Evolutionary conservation across 1,140 invertebrate genomes (phyloP).

Genomic region (Mycetomoellerius zeteki): DNA sequence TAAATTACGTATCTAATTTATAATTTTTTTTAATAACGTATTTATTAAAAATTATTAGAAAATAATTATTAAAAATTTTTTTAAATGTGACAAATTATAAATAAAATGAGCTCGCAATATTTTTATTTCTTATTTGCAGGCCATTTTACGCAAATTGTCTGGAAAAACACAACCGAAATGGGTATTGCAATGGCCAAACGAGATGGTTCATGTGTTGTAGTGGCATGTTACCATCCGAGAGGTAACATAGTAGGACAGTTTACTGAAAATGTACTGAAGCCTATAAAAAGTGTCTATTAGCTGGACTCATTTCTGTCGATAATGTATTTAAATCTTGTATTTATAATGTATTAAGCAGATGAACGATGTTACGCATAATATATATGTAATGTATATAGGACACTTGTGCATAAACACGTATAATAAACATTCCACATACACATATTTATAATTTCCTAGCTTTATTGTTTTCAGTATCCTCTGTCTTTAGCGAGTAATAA

Average conservation of each 20-base stretch:
- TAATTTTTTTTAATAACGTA: too few relatives aligned
- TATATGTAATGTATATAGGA: slow-evolving; percentile 74
- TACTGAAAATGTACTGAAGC: slow-evolving; percentile 90
- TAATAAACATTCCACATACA: slow-evolving; percentile 81
- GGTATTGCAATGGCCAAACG: slow-evolving; percentile 92
- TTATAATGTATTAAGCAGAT: slow-evolving; percentile 74
- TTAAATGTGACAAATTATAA: too few relatives aligned
- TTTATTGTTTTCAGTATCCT: slow-evolving; percentile 2
- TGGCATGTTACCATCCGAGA: slow-evolving; percentile 94
- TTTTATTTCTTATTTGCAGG: slow-evolving; percentile 82
- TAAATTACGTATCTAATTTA: not conserved
- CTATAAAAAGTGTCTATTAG: slow-evolving; percentile 79
- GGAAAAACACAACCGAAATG: slow-evolving; percentile 91
- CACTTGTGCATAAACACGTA: slow-evolving; percentile 70
- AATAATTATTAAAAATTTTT: too few relatives aligned
- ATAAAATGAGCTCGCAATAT: not conserved
- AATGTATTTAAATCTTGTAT: slow-evolving; percentile 77
- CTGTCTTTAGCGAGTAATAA: not conserved
- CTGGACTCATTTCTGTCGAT: slow-evolving; percentile 69
- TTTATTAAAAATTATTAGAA: too few relatives aligned
- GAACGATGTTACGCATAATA: slow-evolving; percentile 66
- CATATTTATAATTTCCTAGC: slow-evolving; percentile 14
- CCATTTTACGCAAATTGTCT: slow-evolving; percentile 92
- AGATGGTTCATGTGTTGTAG: slow-evolving; percentile 89
- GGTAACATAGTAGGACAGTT: slow-evolving; percentile 93